phyloP scores from a whole-genome alignment of 2,113 vertebrate genomes.

The Egretta garzetta region DNA sequence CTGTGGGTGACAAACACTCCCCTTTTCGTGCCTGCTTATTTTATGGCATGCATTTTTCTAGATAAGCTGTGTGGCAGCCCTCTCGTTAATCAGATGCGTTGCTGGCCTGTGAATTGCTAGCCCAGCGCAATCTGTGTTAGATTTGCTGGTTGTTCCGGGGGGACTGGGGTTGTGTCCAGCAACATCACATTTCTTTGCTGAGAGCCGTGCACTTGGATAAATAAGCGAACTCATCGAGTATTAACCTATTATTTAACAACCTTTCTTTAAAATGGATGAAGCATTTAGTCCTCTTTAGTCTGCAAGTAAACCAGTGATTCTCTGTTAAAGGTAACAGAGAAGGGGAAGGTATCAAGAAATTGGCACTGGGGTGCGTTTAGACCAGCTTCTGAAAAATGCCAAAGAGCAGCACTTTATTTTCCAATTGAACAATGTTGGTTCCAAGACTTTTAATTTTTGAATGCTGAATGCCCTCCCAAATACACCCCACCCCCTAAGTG shows the following conservation, averaged over 20 bases:
- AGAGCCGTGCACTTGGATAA: background rate
- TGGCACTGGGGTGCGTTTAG: background rate
- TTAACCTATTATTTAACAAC: background rate
- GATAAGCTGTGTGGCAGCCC: background rate
- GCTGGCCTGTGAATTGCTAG: background rate
- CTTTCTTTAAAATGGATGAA: constrained; percentile 6
- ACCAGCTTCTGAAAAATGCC: background rate
- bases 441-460: background rate
- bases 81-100: background rate
- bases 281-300: background rate
- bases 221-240: background rate
- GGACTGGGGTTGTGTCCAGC: background rate
- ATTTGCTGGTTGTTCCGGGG: background rate
- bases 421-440: background rate
- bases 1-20: constrained; percentile 16
- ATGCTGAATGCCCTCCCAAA: constrained; percentile 25
- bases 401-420: background rate
- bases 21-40: constrained; percentile 23
- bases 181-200: background rate
- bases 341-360: background rate
- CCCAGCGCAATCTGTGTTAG: background rate
- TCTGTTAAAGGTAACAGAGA: background rate
- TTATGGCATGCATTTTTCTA: background rate
- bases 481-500: background rate
- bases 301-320: background rate